Evolutionary conservation across 2,888 invertebrate species (phyloP), one percentile per base, ranked within the genome.

Genomic region (Gymnosoma rotundatum): DNA sequence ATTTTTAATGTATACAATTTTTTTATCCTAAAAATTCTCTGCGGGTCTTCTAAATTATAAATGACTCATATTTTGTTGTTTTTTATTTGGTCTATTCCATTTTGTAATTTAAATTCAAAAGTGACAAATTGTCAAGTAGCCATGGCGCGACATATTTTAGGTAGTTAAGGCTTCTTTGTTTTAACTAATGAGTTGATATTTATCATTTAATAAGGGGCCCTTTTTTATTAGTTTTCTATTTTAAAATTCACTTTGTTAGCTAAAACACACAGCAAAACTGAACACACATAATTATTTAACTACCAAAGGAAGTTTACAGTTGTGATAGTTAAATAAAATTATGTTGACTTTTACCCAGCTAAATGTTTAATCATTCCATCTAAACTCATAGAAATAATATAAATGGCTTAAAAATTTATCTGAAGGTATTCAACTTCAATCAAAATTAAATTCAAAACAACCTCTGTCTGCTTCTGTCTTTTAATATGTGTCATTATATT

Each of bases 401-500:
- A 75, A 83, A 67, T 83, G 78, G 73, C 69, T 21, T 78, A 63
- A 73, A 83, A 42, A 56, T 45, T 45, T 73, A 52, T 63, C 58
- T 52, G 42, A 25, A 50, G 58, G 20, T 25, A 63, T 66, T 72
- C 78, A 72, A 20, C 48, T 79, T 79, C 58, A 79, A 73, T 66
- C 25, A 79, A 66, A 64, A 83, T 61, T 61, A 36, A 58, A 48
- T 78, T 78, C 45, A 12, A 64, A 78, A 75, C 60, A 64, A 21
- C 20, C 50, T 36, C 64, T 16, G 18, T 32, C 54, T 54, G 54
- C 32, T 56, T 50, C 18, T 45, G 32, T 25, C 0, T 66, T 7
- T 54, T 5, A 25, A 72, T 63, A 54, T 38, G 69, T 78, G 69
- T 89, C 78, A 89, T 90, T 88, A 89, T 89, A 88, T 88, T 90